Evolutionary conservation across 37 sponge, comb jelly and placozoan genomes (phyloP), one percentile per base, ranked within the genome.

Genomic region (Agelas oroides): DNA sequence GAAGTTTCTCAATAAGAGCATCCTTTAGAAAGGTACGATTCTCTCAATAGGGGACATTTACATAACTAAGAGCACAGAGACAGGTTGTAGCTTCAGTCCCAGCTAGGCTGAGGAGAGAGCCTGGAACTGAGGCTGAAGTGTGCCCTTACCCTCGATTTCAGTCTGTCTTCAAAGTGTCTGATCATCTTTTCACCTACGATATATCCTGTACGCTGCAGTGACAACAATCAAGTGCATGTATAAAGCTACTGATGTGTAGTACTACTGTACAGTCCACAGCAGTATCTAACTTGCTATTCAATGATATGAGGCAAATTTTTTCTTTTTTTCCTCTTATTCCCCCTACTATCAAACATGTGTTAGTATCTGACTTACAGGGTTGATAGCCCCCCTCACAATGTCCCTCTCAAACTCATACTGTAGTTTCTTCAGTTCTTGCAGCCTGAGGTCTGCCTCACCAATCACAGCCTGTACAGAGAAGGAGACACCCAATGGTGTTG

Each of bases 391-490:
- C n/a, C 89, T 80, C 16, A 90, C 55, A 30, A 98, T 80, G 54
- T 96, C 95, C 74, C 99, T 78, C 28, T 98, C 94, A 90, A 95
- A 98, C 78, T 98, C 99, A 70, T 98, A 96, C 12, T 71, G 41
- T 18, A 71, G 65, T 52, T 98, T 98, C 84, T 94, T 98, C 40
- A 94, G 57, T 70, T 98, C 99, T 25, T 68, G 82, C 40, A 89
- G 69, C 34, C 94, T 69, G 20, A 82, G 75, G 32, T 93, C 95
- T 14, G 95, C 82, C 79, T 96, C 99, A 25, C 87, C 93, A 39
- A 91, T 25, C 24, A 84, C 79, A 61, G 99, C 99, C 90, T 96
- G 57, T 53, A 81, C 21, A 76, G 27, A 23, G 25, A 61, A 12
- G 3, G 34, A 67, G 8, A 30, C 34, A 67, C 46, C 8, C 46